Evolutionary conservation across 1,140 invertebrate genomes (phyloP).

Genomic region (Diploscapter pachys): DNA sequence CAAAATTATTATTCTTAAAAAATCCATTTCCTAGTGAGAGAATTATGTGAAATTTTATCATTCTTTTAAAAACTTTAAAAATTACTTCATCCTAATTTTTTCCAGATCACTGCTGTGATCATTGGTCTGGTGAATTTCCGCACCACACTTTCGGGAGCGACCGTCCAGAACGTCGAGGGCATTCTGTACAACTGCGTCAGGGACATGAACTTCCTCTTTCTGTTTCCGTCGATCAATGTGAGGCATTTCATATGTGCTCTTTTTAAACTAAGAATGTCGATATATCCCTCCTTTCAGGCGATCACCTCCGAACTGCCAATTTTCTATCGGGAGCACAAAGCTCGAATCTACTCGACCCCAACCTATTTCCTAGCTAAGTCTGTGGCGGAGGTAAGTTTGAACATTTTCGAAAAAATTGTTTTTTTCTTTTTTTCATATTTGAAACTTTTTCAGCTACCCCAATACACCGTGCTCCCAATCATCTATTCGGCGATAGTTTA

Average conservation of each 20-base stretch:
- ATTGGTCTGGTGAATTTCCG: slow-evolving; percentile 33
- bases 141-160: slow-evolving; percentile 61
- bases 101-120: slow-evolving; percentile 27
- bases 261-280: too few species aligned
- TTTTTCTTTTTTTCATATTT: too few species aligned
- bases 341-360: slow-evolving; percentile 85
- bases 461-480: slow-evolving; percentile 42
- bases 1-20: too few species aligned
- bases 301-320: slow-evolving; percentile 85
- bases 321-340: slow-evolving; percentile 82
- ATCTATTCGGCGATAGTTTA: slow-evolving; percentile 44
- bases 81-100: too few species aligned
- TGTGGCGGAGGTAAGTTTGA: slow-evolving; percentile 49
- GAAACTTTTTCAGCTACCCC: slow-evolving; percentile 58
- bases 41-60: too few species aligned
- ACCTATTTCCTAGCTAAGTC: slow-evolving; percentile 83
- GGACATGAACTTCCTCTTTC: slow-evolving; percentile 69
- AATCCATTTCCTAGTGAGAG: too few species aligned
- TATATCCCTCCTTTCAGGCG: slow-evolving; percentile 69
- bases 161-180: slow-evolving; percentile 90
- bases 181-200: slow-evolving; percentile 84
- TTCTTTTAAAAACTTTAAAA: too few species aligned
- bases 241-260: slow-evolving; percentile 69
- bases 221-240: slow-evolving; percentile 53
- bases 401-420: too few species aligned